Base-by-base conservation (phyloP, 2,888 invertebrate species). In the Pegoplata infirma region DNA sequence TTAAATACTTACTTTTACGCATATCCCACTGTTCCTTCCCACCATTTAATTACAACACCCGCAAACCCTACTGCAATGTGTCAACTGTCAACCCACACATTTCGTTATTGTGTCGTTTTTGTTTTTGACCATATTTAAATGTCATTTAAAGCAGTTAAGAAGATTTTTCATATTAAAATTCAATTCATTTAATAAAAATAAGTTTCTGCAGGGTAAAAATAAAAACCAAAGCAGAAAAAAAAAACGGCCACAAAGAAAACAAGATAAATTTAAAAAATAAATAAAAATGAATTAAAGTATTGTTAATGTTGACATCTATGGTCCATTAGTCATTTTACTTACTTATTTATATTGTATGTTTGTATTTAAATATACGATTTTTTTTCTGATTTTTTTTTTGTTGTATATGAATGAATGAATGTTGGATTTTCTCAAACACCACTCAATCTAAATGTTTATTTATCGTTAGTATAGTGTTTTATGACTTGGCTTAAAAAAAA, bases 401-500 rank as follows among this genome's bases (percentile, higher is more conserved):
- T n/a, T n/a, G n/a, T 14, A 14, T n/a, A n/a, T 28, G 4, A 14
- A 8, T 47, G 44, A 58, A n/a, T 51, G 58, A 51, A n/a, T n/a
- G n/a, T n/a, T n/a, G n/a, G n/a, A 58, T 58, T 64, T 56, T 56
- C 56, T 28, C 25, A 47, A 56, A 64, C 49, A 58, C 36, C 56
- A 63, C 23, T 51, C 63, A 64, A 64, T 64, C 64, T 73, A 49
- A 56, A 58, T 74, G 19, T 74, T 74, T 74, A 47, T 36, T 46
- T 61, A 61, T 74, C 74, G 74, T 74, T 74, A 74, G 74, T 67
- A 44, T 19, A 23, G 40, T 46, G 64, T 19, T 49, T 58, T 56
- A 32, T 56, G 23, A 67, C 59, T 66, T 28, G 36, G 47, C 28
- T 47, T 17, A 28, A 66, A 66, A 46, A 49, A 47, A 56, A 56